phyloP scores from a whole-genome alignment of 1,140 invertebrate species.

The Arion vulgaris region DNA sequence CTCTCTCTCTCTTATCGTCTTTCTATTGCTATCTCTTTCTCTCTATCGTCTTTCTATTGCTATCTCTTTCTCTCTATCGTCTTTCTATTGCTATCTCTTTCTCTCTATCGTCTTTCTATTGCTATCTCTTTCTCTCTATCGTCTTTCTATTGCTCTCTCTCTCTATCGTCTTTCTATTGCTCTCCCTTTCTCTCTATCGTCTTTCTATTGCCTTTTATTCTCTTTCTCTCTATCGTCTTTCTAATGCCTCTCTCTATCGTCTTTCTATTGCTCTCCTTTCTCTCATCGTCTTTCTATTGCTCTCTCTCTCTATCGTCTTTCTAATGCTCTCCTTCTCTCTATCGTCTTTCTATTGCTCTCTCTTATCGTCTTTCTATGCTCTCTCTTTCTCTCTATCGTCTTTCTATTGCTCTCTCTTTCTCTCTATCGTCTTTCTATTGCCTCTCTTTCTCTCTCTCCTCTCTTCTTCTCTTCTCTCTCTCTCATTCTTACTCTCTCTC shows the following conservation, averaged over 20 bases:
- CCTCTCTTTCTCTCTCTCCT: not conserved
- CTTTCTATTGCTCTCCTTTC: not conserved
- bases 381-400: not conserved
- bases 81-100: not conserved
- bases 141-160: not conserved
- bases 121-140: not conserved
- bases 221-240: constrained; percentile 15
- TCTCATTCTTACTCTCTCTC: too few species aligned
- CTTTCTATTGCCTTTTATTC: not conserved
- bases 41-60: constrained; percentile 6
- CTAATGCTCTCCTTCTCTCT: constrained; percentile 8
- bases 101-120: not conserved
- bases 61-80: constrained; percentile 14
- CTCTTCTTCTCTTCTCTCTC: not conserved
- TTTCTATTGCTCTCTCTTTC: not conserved
- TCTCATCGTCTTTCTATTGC: not conserved
- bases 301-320: not conserved
- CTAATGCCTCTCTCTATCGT: not conserved
- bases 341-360: not conserved
- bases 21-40: not conserved
- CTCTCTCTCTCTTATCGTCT: constrained; percentile 15
- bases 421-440: not conserved
- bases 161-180: not conserved
- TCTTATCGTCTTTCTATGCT: not conserved
- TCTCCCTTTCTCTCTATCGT: not conserved